Base-by-base conservation (phyloP, 1,140 invertebrate species). In the Odontomachus brunneus region DNA sequence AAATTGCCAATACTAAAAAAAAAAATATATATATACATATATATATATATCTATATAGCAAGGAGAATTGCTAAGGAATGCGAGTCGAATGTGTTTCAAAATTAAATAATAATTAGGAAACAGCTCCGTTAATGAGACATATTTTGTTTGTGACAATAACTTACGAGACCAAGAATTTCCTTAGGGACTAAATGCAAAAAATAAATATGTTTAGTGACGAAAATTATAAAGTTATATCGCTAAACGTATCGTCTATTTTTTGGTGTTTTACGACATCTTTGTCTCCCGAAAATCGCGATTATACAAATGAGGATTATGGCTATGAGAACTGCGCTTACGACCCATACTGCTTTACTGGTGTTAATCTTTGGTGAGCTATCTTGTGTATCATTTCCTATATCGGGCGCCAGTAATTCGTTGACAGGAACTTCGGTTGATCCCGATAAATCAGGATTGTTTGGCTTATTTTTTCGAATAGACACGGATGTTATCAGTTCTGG, bases 211-310 rank as follows among this genome's bases (percentile, higher is more conserved):
- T 26, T 67, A 53, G 11, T 83, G 59, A 51, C 51, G 11, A 80
- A 57, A 29, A 66, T 66, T 26, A 44, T 4, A 44, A 44, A 44
- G 9, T 44, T 59, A 62, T 71, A 76, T 0, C n/a, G 22, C 69
- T 91, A 93, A 60, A 93, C 93, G 63, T 93, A 93, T 67, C 92
- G 86, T 83, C 93, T 91, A 89, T 93, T 93, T 89, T 93, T 93
- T 90, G 93, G 92, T 19, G 89, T 88, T 88, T 90, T 91, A 26
- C 88, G 87, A 83, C 92, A 93, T 84, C 92, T 86, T 88, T 85
- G 86, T 72, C 89, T 85, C 3, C 92, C 91, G 62, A 93, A 93
- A 67, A 93, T 93, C 3, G 91, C 91, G 55, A 93, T 91, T 29
- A 92, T 82, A 78, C 92, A 92, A 76, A 93, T 92, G 22, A 87